Percentiles rank a stretch among this genome's conserved stretches.
phyloP scores from a whole-genome alignment of 2,888 invertebrate genomes.

The Andrena marginata region DNA sequence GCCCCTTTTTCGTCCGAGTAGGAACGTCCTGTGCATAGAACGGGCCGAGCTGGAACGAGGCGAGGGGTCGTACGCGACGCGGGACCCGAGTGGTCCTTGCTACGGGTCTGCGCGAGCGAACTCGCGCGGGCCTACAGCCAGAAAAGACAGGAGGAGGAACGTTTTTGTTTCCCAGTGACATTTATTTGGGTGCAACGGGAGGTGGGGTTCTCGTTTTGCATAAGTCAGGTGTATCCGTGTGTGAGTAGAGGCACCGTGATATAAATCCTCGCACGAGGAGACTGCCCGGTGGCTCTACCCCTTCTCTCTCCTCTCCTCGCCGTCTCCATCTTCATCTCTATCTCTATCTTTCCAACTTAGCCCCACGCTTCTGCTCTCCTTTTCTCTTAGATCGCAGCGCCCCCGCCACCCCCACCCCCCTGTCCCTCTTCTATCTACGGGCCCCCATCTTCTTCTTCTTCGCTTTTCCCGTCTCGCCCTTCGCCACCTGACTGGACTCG shows the following conservation, averaged over 20 bases:
- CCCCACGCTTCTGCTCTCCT: constrained; percentile 42
- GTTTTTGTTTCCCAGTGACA: constrained; percentile 84
- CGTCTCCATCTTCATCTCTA: constrained; percentile 41
- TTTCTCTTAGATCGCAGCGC: constrained; percentile 50
- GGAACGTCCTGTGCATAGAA: constrained; percentile 33
- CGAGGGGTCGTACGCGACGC: constrained; percentile 39
- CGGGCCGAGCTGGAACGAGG: constrained; percentile 13
- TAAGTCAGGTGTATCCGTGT: constrained; percentile 82
- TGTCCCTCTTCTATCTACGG: constrained; percentile 42
- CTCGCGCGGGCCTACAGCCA: constrained; percentile 62
- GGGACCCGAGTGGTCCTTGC: constrained; percentile 18
- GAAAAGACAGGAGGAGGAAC: constrained; percentile 66
- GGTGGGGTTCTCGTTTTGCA: constrained; percentile 81
- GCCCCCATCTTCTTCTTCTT: constrained; percentile 62
- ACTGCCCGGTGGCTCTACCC: constrained; percentile 80
- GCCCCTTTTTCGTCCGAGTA: constrained; percentile 54
- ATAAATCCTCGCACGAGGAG: constrained; percentile 81
- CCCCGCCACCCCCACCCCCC: constrained; percentile 53
- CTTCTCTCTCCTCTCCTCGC: constrained; percentile 55
- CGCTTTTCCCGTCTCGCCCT: constrained; percentile 47
- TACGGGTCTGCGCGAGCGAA: constrained; percentile 59
- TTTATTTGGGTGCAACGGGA: constrained; percentile 82
- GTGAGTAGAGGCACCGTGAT: constrained; percentile 79
- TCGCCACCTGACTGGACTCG: constrained; percentile 65
- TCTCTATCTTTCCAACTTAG: constrained; percentile 50